A percentile compares a stretch with the other conserved stretches of the same genome.
phyloP scores from a whole-genome alignment of 2,113 vertebrate species.

The Albula goreensis region DNA sequence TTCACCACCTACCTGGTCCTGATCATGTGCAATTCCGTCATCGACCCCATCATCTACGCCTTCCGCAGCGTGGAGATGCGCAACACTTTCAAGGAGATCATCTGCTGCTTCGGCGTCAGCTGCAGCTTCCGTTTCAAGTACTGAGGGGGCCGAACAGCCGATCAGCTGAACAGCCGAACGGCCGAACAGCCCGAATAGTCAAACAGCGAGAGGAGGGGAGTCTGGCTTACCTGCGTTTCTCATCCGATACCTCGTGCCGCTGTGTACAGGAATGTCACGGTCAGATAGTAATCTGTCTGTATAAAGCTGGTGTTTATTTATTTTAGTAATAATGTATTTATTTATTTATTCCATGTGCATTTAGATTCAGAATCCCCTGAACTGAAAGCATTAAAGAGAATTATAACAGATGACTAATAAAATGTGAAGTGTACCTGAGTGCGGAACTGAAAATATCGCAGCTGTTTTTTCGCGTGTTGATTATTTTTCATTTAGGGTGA shows the following conservation, averaged over 20 bases:
- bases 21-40: slow-evolving; percentile 85
- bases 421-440: not conserved
- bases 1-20: slow-evolving; percentile 85
- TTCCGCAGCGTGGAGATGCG: slow-evolving; percentile 83
- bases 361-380: no score
- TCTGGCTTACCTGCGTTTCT: not conserved
- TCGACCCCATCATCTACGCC: slow-evolving; percentile 85
- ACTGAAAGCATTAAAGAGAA: not conserved
- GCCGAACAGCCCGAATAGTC: no score
- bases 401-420: not conserved
- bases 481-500: not conserved
- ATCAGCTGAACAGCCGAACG: no score
- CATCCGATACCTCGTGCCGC: not conserved
- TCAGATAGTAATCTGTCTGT: not conserved
- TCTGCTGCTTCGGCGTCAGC: slow-evolving; percentile 65
- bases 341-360: not conserved
- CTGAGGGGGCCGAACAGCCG: not conserved
- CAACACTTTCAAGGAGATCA: slow-evolving; percentile 80
- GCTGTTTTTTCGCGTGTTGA: not conserved
- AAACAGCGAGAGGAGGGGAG: no score
- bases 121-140: slow-evolving; percentile 52
- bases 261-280: not conserved
- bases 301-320: not conserved
- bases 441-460: not conserved
- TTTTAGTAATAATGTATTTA: not conserved